Percentiles rank a stretch among this genome's conserved stretches.
These are phyloP conservation scores for Gryllus longicercus DNA, from an alignment of 2,888 invertebrate species.

Conservation along the genomic window DNA sequence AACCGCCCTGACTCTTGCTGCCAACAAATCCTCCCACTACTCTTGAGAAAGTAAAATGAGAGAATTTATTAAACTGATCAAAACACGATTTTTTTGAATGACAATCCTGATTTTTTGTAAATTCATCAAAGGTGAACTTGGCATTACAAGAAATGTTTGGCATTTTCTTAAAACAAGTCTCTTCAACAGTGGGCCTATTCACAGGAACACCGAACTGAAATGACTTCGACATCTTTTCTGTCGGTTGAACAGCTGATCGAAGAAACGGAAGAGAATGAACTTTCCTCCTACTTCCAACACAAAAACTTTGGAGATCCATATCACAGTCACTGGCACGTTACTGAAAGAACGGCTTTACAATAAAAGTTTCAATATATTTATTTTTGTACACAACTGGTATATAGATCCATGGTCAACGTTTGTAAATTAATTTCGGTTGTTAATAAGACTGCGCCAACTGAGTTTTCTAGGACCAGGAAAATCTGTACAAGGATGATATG, in stretches of 20 bases:
- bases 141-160: neutral
- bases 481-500: neutral
- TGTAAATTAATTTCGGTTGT: neutral
- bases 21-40: slow-evolving; percentile 35
- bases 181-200: neutral
- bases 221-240: neutral
- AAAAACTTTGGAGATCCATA: slow-evolving; percentile 20
- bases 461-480: neutral
- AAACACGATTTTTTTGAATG: neutral
- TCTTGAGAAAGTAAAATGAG: slow-evolving; percentile 24
- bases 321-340: neutral
- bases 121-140: neutral
- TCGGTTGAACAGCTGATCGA: neutral
- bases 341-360: too few relatives aligned
- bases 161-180: neutral
- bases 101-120: neutral
- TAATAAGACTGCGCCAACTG: neutral
- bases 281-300: slow-evolving; percentile 21
- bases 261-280: slow-evolving; percentile 5
- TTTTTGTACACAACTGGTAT: neutral
- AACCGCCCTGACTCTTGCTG: slow-evolving; percentile 32
- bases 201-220: neutral
- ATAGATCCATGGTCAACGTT: neutral
- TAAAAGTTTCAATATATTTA: too few relatives aligned
- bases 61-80: slow-evolving; percentile 23